phyloP scores from a whole-genome alignment of 2,113 vertebrate genomes.

The Oreamnos americanus region DNA sequence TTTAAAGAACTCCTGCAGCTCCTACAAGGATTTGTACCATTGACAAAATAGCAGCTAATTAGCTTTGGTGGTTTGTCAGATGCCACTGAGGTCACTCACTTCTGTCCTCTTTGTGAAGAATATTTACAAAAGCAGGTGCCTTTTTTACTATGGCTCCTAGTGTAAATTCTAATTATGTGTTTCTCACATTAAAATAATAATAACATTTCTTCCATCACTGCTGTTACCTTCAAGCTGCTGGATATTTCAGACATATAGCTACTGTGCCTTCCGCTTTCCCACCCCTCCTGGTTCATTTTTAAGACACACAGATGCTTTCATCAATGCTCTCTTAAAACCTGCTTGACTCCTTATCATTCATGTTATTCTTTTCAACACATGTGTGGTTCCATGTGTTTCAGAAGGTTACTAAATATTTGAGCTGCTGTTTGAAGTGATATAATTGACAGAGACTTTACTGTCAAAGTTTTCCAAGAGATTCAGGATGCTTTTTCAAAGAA shows the following conservation, averaged over 20 bases:
- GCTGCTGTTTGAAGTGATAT: conserved; percentile 45
- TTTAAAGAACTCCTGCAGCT: neutral
- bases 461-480: conserved; percentile 51
- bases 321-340: neutral
- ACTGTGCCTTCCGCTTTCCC: neutral
- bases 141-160: neutral
- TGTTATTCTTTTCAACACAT: conserved; percentile 24
- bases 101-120: neutral
- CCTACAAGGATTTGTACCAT: neutral
- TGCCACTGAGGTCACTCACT: neutral
- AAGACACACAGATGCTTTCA: neutral
- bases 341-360: neutral
- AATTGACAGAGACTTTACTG: conserved; percentile 54
- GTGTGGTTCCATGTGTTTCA: neutral
- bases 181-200: neutral
- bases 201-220: neutral
- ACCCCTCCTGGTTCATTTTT: neutral
- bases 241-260: neutral
- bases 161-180: neutral
- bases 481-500: conserved; percentile 51
- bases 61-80: neutral
- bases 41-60: conserved; percentile 20
- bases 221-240: neutral
- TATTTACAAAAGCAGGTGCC: neutral
- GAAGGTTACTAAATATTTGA: conserved; percentile 11